These are phyloP conservation scores for Chaetops frenatus DNA, from an alignment of 2,113 vertebrate species.

Conservation along the genomic window DNA sequence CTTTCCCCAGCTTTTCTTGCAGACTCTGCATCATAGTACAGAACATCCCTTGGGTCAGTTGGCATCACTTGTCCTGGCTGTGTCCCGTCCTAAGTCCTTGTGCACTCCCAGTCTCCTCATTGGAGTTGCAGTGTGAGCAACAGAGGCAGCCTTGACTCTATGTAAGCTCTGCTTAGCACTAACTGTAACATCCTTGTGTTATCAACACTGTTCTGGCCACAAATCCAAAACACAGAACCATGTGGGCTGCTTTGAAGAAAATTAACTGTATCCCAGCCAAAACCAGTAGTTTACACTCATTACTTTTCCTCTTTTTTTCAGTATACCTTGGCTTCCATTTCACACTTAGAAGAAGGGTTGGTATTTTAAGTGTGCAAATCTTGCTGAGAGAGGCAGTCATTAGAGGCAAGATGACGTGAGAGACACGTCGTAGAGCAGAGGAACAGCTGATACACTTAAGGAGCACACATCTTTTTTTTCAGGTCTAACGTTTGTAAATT, in stretches of 20 bases:
- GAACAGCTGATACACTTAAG: background rate
- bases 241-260: background rate
- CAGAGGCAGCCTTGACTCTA: background rate
- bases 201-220: background rate
- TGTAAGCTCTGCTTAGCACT: background rate
- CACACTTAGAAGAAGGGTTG: background rate
- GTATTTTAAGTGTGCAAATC: background rate
- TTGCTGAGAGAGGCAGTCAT: background rate
- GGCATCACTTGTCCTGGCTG: background rate
- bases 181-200: background rate
- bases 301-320: background rate
- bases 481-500: background rate
- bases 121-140: background rate
- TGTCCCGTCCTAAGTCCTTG: background rate
- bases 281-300: background rate
- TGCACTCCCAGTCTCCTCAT: background rate
- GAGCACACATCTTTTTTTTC: background rate
- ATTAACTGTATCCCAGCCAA: background rate
- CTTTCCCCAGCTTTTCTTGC: background rate
- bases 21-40: background rate
- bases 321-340: background rate
- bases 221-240: background rate
- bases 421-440: rapidly evolving
- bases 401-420: background rate
- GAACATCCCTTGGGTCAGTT: background rate